Evolutionary conservation across 2,888 invertebrate species (phyloP), one percentile per base, ranked within the genome.

Genomic region (Boloria selene): DNA sequence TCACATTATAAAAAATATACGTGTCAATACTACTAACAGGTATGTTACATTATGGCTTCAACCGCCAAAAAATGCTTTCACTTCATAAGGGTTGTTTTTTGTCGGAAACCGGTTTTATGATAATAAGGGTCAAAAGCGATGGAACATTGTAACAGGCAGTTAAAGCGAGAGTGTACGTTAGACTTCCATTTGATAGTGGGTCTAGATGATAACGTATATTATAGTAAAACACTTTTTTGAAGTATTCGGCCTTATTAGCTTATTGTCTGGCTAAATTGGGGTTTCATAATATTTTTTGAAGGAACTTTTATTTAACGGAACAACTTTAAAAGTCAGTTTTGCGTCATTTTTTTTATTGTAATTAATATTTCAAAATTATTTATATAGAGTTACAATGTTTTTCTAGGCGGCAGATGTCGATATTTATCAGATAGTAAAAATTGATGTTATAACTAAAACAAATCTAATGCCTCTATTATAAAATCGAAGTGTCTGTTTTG

Each of bases 81-180:
- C 65, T 62, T 51, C 58, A 18, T 42, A n/a, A 55, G 72, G 69
- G 69, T 60, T n/a, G 64, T 64, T 70, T 68, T 67, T 67, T 67
- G 18, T 51, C 31, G 49, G 63, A 69, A 51, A 67, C 72, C 67
- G 55, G 70, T 72, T 70, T 61, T 64, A 47, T 44, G 51, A 59
- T 49, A 53, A 54, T 44, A 53, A 17, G 45, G 50, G 61, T 59
- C 62, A 70, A 69, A 62, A 53, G 22, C n/a, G 31, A 45, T 54
- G 50, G 63, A 63, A 61, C 64, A 44, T 10, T 53, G 62, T 59
- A 69, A 69, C 67, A 69, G 65, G 59, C 26, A 45, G 22, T 47
- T 55, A 61, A 56, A 42, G 47, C 18, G 17, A 54, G 52, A 67
- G 64, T 55, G 67, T 53, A 52, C 49, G 66, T 53, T 55, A 65